Conservation (phyloP, 2,797 vertebrate genomes). For the Danio albolineatus region DNA sequence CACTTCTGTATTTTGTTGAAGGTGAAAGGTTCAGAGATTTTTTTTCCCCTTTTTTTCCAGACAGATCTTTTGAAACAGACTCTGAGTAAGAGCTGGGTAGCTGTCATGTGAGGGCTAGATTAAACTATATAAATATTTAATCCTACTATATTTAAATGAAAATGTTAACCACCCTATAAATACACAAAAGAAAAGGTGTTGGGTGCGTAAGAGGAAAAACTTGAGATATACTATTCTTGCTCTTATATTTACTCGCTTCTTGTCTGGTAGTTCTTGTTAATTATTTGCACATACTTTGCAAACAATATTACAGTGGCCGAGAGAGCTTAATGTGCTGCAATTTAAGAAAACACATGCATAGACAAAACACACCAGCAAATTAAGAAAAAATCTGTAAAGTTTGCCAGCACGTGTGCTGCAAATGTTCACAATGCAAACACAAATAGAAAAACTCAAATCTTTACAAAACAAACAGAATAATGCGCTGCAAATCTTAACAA, state of each 20-base stretch:
- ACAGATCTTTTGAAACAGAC: constrained; percentile 44
- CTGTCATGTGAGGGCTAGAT: background rate
- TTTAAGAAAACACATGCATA: background rate
- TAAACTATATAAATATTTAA: background rate
- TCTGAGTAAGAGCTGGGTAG: constrained; percentile 19
- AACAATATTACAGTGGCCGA: background rate
- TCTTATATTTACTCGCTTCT: background rate
- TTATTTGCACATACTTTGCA: background rate
- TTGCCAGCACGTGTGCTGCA: background rate
- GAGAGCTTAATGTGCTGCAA: background rate
- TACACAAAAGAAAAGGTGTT: background rate
- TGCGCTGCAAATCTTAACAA: too few species aligned
- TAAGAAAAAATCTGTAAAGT: too few species aligned
- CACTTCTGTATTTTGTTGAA: constrained; percentile 3
- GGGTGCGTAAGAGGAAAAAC: background rate
- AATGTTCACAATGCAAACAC: background rate
- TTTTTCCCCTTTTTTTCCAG: background rate
- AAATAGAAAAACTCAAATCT: too few species aligned
- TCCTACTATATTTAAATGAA: background rate
- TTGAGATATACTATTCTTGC: background rate
- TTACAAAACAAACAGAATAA: too few species aligned
- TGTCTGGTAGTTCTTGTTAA: background rate
- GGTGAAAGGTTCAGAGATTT: constrained; percentile 6
- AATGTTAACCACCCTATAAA: background rate
- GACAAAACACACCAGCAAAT: background rate